phyloP scores from a whole-genome alignment of 2,888 invertebrate species.

The Sialis fuliginosa region DNA sequence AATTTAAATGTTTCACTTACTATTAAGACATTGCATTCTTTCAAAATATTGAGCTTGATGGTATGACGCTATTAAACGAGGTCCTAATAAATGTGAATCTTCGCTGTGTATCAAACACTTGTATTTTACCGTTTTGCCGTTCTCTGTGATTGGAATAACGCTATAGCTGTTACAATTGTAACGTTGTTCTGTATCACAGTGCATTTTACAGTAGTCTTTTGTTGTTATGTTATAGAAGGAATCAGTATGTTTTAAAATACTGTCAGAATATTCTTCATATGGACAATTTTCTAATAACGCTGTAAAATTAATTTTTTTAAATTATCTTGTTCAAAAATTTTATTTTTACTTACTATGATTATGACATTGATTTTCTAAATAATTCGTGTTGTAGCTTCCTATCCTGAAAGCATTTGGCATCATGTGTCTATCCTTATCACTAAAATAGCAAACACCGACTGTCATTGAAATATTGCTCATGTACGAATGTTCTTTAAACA shows the following conservation, averaged over 20 bases:
- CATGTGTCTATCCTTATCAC: slow-evolving; percentile 52
- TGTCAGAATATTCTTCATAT: slow-evolving; percentile 57
- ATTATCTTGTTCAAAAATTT: no score
- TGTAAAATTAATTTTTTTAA: slow-evolving; percentile 16
- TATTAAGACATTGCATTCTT: slow-evolving; percentile 65
- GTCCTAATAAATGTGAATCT: slow-evolving; percentile 63
- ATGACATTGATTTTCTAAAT: slow-evolving; percentile 68
- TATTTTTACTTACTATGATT: slow-evolving; percentile 22
- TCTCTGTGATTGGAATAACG: slow-evolving; percentile 13
- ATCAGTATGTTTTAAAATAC: slow-evolving; percentile 46
- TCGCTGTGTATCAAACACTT: slow-evolving; percentile 61
- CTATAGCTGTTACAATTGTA: slow-evolving; percentile 63
- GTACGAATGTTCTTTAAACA: slow-evolving; percentile 22
- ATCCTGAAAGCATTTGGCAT: slow-evolving; percentile 62
- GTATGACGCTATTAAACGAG: slow-evolving; percentile 41
- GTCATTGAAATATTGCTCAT: slow-evolving; percentile 11
- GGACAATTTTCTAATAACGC: slow-evolving; percentile 46
- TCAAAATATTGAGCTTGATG: slow-evolving; percentile 54
- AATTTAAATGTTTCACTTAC: slow-evolving; percentile 33
- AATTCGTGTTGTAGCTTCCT: slow-evolving; percentile 57
- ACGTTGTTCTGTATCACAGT: slow-evolving; percentile 41
- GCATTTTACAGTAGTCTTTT: slow-evolving; percentile 32
- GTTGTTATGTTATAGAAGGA: slow-evolving; percentile 28
- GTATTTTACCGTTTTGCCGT: slow-evolving; percentile 15
- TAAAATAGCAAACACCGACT: slow-evolving; percentile 50